These are phyloP conservation scores for Xylota sylvarum DNA, from an alignment of 2,888 invertebrate species.

Conservation along the genomic window DNA sequence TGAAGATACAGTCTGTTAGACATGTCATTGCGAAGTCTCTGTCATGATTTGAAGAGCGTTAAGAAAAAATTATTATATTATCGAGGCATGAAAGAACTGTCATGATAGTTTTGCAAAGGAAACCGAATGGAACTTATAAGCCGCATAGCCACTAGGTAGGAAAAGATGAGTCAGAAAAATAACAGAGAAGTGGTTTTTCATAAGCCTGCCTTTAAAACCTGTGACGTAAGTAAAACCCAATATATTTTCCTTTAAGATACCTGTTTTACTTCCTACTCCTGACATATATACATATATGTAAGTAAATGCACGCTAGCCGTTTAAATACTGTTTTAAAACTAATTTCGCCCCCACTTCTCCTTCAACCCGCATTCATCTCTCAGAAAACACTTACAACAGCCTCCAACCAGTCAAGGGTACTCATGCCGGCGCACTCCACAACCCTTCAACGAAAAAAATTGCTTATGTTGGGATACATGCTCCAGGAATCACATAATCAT, in stretches of 20 bases:
- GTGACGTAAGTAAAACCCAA: too few relatives aligned
- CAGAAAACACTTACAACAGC: neutral
- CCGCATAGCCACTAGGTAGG: too few relatives aligned
- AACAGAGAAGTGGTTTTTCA: too few relatives aligned
- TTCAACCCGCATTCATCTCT: neutral
- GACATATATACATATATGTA: neutral
- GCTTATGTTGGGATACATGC: slow-evolving; percentile 24
- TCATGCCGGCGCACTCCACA: slow-evolving; percentile 19
- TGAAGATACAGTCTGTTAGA: too few relatives aligned
- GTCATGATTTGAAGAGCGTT: too few relatives aligned
- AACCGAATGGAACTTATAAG: too few relatives aligned
- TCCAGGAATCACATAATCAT: slow-evolving; percentile 49
- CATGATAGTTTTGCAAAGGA: too few relatives aligned
- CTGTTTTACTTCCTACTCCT: neutral
- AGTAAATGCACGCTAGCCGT: neutral
- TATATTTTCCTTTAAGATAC: neutral
- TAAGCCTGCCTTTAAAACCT: too few relatives aligned
- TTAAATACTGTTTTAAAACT: neutral
- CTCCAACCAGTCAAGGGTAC: neutral
- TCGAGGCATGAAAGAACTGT: too few relatives aligned
- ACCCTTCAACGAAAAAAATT: slow-evolving; percentile 37
- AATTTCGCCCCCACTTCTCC: neutral
- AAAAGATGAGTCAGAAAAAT: too few relatives aligned
- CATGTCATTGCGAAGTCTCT: too few relatives aligned
- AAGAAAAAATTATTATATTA: too few relatives aligned